These are phyloP conservation scores for Cyclina sinensis DNA, from an alignment of 1,140 invertebrate species.

Conservation along the genomic window DNA sequence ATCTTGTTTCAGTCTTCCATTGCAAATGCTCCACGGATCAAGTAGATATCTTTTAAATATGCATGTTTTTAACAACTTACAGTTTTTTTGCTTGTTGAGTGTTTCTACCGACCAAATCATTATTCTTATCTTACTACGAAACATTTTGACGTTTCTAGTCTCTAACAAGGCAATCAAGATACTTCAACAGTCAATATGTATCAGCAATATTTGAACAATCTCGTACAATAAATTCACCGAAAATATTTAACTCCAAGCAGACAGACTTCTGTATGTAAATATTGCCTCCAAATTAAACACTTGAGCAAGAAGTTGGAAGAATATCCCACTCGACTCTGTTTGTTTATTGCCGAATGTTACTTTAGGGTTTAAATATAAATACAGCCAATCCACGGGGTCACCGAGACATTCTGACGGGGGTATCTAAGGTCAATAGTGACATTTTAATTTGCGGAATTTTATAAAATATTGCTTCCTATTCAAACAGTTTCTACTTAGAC, in stretches of 20 bases:
- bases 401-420: conserved; percentile 10
- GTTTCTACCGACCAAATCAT: background rate
- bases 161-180: background rate
- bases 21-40: too few species aligned
- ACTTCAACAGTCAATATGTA: background rate
- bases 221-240: conserved; percentile 9
- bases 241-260: background rate
- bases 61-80: background rate
- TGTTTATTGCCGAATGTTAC: conserved; percentile 33
- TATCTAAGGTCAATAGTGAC: conserved; percentile 20
- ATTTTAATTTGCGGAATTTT: conserved; percentile 22
- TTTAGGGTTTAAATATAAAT: background rate
- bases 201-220: conserved; percentile 22
- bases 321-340: conserved; percentile 19
- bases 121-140: background rate
- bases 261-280: conserved; percentile 33
- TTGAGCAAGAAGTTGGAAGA: conserved; percentile 22
- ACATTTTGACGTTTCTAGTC: conserved; percentile 5
- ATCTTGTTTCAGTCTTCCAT: too few species aligned
- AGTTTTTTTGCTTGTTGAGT: background rate
- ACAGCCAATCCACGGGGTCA: conserved; percentile 7
- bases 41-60: too few species aligned
- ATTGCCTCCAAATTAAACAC: conserved; percentile 21
- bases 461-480: conserved; percentile 1
- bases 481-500: background rate